Conservation (phyloP, 2,888 invertebrate genomes). For the Oegoconia quadripuncta region DNA sequence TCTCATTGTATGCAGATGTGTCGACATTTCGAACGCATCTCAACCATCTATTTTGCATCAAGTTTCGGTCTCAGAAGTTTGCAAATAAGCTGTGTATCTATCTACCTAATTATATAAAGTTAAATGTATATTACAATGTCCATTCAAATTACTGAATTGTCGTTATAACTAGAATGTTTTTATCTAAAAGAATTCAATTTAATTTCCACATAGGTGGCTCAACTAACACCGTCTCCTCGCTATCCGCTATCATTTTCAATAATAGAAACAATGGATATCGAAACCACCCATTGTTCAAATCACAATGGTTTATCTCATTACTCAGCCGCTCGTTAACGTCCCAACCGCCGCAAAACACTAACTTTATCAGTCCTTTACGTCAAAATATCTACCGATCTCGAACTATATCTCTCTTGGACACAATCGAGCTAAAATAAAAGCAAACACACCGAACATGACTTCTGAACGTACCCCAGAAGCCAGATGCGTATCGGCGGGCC, state of each 20-base stretch:
- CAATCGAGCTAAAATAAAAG: conserved; percentile 66
- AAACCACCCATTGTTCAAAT: conserved; percentile 67
- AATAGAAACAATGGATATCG: conserved; percentile 70
- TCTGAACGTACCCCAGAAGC: conserved; percentile 51
- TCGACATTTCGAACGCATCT: conserved; percentile 36
- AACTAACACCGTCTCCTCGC: conserved; percentile 19
- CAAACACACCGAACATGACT: conserved; percentile 45
- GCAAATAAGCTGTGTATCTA: conserved; percentile 47
- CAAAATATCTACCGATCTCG: conserved; percentile 72
- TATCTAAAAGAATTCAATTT: background rate
- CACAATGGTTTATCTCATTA: conserved; percentile 73
- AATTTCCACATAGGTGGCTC: background rate
- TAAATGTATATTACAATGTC: no score
- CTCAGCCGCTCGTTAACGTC: conserved; percentile 74
- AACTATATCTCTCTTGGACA: conserved; percentile 63
- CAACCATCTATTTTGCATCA: conserved; percentile 63
- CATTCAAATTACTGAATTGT: no score
- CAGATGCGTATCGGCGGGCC: conserved; percentile 73
- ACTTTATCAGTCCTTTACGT: conserved; percentile 72
- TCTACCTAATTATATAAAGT: conserved; percentile 22
- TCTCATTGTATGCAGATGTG: conserved; percentile 73
- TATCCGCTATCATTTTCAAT: conserved; percentile 60
- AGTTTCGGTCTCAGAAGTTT: conserved; percentile 56
- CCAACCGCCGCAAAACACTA: conserved; percentile 66
- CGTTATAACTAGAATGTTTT: no score